Conservation (phyloP, 1,140 invertebrate species). For the Drosophila fuyamai region DNA sequence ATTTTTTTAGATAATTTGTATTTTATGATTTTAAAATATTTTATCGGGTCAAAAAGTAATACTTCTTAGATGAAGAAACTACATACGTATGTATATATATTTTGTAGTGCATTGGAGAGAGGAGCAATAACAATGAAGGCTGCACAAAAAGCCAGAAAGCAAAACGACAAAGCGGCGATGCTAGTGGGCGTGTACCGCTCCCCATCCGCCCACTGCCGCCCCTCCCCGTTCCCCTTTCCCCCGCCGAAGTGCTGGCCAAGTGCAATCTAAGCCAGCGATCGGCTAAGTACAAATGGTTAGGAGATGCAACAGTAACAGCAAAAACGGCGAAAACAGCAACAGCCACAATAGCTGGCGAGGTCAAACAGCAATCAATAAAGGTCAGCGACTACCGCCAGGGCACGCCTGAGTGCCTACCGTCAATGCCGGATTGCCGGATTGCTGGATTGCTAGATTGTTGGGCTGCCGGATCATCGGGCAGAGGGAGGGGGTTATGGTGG, state of each 20-base stretch:
- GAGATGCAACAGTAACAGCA: conserved; percentile 62
- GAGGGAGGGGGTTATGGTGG: conserved; percentile 17
- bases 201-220: not conserved
- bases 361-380: conserved; percentile 84
- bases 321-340: conserved; percentile 42
- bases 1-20: too few relatives aligned
- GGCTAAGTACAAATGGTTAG: conserved; percentile 75
- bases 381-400: conserved; percentile 78
- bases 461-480: not conserved
- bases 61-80: not conserved
- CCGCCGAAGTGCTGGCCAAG: conserved; percentile 11
- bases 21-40: too few relatives aligned
- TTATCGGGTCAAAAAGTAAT: too few relatives aligned
- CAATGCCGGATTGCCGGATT: conserved; percentile 54
- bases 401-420: conserved; percentile 80
- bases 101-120: conserved; percentile 21
- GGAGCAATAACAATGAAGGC: conserved; percentile 67
- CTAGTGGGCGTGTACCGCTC: conserved; percentile 56
- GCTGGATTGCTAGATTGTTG: conserved; percentile 30
- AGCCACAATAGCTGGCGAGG: conserved; percentile 65
- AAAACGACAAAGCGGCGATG: conserved; percentile 58
- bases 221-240: not conserved
- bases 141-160: conserved; percentile 71
- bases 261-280: conserved; percentile 73
- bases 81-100: too few relatives aligned